phyloP scores from a whole-genome alignment of 2,113 vertebrate species.

The Motacilla tschutschensis region DNA sequence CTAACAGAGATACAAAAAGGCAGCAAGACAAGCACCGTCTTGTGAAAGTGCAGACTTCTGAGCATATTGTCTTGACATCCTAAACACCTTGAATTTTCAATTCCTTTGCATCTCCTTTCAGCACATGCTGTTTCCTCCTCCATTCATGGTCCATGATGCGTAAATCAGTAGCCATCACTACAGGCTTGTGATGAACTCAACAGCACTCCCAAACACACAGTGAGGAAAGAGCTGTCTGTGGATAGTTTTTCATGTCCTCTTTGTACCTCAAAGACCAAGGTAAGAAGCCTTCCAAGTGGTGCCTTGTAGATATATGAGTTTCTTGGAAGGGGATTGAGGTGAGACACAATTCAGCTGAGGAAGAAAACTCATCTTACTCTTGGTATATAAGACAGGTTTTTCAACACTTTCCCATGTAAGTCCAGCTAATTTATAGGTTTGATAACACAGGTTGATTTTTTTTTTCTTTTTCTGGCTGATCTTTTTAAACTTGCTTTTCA shows the following conservation, averaged over 20 bases:
- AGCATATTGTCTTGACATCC: background rate
- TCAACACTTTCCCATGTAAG: background rate
- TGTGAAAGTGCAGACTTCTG: background rate
- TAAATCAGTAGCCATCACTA: background rate
- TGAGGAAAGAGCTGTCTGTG: background rate
- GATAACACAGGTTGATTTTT: fast-evolving
- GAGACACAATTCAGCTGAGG: background rate
- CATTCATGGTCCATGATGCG: background rate
- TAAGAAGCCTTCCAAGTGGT: background rate
- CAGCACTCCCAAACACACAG: background rate
- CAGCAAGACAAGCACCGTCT: background rate
- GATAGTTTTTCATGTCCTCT: background rate
- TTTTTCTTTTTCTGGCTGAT: background rate
- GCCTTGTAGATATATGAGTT: background rate
- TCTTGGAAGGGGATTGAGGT: background rate
- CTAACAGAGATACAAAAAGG: background rate
- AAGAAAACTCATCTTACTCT: background rate
- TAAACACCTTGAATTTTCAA: background rate
- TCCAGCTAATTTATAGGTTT: background rate
- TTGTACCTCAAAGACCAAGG: background rate
- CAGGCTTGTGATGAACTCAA: background rate
- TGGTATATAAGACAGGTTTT: background rate
- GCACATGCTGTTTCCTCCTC: background rate
- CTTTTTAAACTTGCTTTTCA: background rate
- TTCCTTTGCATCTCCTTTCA: background rate